Base-by-base conservation (phyloP, 1,140 invertebrate genomes). In the Brachionus paranguensis region DNA sequence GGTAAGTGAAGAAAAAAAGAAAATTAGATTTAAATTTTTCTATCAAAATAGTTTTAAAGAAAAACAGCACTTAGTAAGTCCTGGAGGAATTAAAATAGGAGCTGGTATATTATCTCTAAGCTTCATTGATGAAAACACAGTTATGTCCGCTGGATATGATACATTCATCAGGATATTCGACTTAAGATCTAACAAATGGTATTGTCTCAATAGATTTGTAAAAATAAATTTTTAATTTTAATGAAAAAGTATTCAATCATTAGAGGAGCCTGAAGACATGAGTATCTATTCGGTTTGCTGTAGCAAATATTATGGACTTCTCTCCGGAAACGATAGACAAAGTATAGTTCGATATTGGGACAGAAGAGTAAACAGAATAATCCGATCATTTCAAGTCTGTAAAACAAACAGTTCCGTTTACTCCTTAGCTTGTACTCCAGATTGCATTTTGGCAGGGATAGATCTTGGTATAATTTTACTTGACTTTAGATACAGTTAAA, bases 261-360 rank as follows among this genome's bases (percentile, higher is more conserved):
- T 81, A 1, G 78, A 81, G 11, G 78, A 81, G 27, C 78, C 78
- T 3, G 78, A 81, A 37, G 78, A 81, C 29, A 81, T 81, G 78
- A 64, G 53, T 41, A 68, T 81, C 10, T 81, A 64, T 24, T 29
- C 37, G 11, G 53, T 81, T 0, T 64, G 78, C 11, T 81, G 78
- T 45, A 81, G 78, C 33, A 60, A 81, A 81, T 81, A 64, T 68
- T 64, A 81, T 68, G 78, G 78, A 41, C 33, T 81, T 33, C 17
- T 81, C 24, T 81, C 78, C 20, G 78, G 78, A 6, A 60, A 64
- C 6, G 78, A 81, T 81, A 27, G 78, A 27, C 78, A 64, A 43
- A 68, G 78, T 47, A 24, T 81, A 45, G 27, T 81, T 11, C 8
- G 78, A 37, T 81, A 81, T 47, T 81, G 78, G 78, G 78, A 81